phyloP scores from a whole-genome alignment of 2,113 vertebrate genomes.

The Bufo bufo region DNA sequence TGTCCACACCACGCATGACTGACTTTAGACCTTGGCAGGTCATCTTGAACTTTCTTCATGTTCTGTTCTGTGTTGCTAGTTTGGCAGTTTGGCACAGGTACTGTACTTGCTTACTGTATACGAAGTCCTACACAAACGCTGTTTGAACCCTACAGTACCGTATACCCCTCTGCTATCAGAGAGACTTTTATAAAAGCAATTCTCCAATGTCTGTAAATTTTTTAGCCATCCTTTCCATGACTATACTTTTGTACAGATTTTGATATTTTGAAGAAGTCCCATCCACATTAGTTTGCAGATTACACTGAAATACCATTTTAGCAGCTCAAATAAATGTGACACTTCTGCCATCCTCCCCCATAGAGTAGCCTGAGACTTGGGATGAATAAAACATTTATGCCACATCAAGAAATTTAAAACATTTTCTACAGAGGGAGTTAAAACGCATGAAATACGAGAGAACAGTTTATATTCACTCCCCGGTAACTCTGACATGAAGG shows the following conservation, averaged over 20 bases:
- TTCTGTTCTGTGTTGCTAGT: too few species aligned
- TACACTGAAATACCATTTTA: background rate
- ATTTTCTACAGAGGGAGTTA: conserved; percentile 29
- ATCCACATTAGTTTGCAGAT: background rate
- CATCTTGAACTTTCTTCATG: too few species aligned
- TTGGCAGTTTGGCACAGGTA: too few species aligned
- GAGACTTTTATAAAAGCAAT: too few species aligned
- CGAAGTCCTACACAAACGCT: too few species aligned
- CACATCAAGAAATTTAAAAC: background rate
- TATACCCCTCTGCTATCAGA: too few species aligned
- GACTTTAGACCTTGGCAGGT: too few species aligned
- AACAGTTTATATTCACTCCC: background rate
- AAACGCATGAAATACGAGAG: background rate
- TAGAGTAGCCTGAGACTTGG: background rate
- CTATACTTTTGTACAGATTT: background rate
- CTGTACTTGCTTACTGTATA: too few species aligned
- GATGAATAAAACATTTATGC: conserved; percentile 4
- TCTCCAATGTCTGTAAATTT: background rate
- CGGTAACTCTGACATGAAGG: conserved; percentile 37
- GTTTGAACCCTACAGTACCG: too few species aligned
- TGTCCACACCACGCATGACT: too few species aligned
- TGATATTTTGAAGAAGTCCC: background rate
- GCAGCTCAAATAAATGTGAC: background rate
- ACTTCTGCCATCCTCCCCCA: background rate
- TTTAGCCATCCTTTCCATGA: background rate